Conservation (phyloP, 2,888 invertebrate species). For the Geophilus truncorum region DNA sequence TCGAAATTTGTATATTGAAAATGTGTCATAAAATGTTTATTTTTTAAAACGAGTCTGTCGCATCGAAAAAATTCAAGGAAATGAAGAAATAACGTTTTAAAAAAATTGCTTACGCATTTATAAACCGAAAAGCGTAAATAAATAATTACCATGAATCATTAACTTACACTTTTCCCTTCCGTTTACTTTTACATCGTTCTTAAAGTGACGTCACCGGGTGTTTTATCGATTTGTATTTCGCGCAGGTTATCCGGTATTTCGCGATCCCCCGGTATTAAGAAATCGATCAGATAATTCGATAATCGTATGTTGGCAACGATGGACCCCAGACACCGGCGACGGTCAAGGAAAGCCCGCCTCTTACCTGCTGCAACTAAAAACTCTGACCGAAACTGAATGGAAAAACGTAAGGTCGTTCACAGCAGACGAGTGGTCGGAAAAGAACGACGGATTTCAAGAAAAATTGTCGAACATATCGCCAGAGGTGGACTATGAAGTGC, state of each 20-base stretch:
- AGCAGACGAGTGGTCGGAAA: background rate
- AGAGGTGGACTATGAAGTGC: background rate
- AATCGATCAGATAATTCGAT: background rate
- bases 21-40: no score
- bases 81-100: no score
- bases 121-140: no score
- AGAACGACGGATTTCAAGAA: background rate
- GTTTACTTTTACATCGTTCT: no score
- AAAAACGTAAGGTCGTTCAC: background rate
- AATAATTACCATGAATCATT: no score
- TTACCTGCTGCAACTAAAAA: background rate
- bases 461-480: background rate
- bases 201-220: background rate
- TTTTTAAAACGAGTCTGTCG: no score
- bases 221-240: background rate
- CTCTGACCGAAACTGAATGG: background rate
- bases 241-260: constrained; percentile 1
- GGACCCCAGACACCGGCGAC: background rate
- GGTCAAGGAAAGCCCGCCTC: background rate
- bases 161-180: no score
- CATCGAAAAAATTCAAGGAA: no score
- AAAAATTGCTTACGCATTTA: no score
- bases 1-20: no score
- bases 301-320: background rate
- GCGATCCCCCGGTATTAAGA: background rate